These are phyloP conservation scores for Xestobium rufovillosum DNA, from an alignment of 2,888 invertebrate species.

Conservation along the genomic window DNA sequence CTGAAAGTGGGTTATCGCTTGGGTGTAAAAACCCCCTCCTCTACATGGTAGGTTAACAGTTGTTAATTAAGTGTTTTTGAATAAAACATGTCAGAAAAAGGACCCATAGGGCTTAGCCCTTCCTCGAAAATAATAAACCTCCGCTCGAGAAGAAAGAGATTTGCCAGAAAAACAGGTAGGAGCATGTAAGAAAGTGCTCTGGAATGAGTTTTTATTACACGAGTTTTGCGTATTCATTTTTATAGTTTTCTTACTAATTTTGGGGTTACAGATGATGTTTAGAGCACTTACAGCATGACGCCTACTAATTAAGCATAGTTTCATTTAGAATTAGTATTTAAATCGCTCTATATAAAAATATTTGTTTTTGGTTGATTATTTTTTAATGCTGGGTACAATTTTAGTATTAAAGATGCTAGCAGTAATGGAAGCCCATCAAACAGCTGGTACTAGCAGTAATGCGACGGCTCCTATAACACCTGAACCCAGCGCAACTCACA, in stretches of 20 bases:
- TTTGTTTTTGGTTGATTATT: too few relatives aligned
- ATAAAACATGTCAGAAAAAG: constrained; percentile 2
- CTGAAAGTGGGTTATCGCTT: not conserved
- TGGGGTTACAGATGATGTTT: not conserved
- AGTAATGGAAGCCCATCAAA: constrained; percentile 40
- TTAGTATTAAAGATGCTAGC: constrained; percentile 43
- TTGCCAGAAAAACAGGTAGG: constrained; percentile 29
- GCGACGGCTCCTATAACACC: constrained; percentile 27
- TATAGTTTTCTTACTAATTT: not conserved
- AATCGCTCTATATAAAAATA: too few relatives aligned
- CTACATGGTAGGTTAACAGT: constrained; percentile 1
- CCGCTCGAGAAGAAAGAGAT: constrained; percentile 26
- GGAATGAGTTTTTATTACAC: constrained; percentile 3
- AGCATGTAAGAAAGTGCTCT: constrained; percentile 26
- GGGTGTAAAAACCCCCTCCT: constrained; percentile 1
- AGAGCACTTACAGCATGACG: too few relatives aligned
- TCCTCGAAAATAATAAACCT: constrained; percentile 1
- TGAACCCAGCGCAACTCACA: constrained; percentile 33
- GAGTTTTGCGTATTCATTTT: not conserved
- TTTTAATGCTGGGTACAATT: too few relatives aligned
- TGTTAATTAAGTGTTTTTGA: not conserved
- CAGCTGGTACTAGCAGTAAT: constrained; percentile 28
- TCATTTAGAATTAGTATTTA: not conserved
- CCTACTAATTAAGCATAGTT: not conserved
- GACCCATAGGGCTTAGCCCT: not conserved